These are phyloP conservation scores for Crypturellus tataupa DNA, from an alignment of 2,797 vertebrate genomes.

Conservation along the genomic window DNA sequence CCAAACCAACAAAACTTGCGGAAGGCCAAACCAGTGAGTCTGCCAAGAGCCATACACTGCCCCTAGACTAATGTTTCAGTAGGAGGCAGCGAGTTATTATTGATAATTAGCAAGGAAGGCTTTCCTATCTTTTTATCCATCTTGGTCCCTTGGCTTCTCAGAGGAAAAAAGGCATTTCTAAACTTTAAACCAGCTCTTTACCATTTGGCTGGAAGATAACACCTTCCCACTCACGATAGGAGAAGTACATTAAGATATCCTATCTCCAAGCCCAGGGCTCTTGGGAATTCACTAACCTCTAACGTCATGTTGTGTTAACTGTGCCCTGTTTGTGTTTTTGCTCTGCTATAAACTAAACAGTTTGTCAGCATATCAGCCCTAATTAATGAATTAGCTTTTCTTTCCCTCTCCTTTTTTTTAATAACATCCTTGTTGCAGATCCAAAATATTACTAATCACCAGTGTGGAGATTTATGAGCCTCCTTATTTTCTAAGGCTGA, in stretches of 20 bases:
- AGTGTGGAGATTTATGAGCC: slow-evolving; percentile 80
- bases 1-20: not conserved
- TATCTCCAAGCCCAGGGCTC: slow-evolving; percentile 65
- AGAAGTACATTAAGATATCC: slow-evolving; percentile 74
- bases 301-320: slow-evolving; percentile 73
- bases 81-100: not conserved
- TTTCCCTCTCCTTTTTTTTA: not conserved
- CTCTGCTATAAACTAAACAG: slow-evolving; percentile 77
- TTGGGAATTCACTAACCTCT: slow-evolving; percentile 76
- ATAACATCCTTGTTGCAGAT: slow-evolving; percentile 61
- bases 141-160: not conserved
- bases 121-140: not conserved
- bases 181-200: slow-evolving; percentile 24
- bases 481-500: slow-evolving; percentile 77
- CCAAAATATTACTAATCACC: slow-evolving; percentile 78
- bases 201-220: slow-evolving; percentile 48
- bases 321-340: slow-evolving; percentile 78
- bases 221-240: slow-evolving; percentile 36
- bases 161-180: slow-evolving; percentile 15
- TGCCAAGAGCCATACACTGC: rapidly evolving
- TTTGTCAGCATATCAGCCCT: slow-evolving; percentile 77
- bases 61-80: not conserved
- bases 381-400: slow-evolving; percentile 74
- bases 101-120: not conserved
- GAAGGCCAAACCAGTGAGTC: not conserved